Percentiles rank a stretch among this genome's conserved stretches.
phyloP scores from a whole-genome alignment of 2,888 invertebrate genomes.

The Halictus ligatus region DNA sequence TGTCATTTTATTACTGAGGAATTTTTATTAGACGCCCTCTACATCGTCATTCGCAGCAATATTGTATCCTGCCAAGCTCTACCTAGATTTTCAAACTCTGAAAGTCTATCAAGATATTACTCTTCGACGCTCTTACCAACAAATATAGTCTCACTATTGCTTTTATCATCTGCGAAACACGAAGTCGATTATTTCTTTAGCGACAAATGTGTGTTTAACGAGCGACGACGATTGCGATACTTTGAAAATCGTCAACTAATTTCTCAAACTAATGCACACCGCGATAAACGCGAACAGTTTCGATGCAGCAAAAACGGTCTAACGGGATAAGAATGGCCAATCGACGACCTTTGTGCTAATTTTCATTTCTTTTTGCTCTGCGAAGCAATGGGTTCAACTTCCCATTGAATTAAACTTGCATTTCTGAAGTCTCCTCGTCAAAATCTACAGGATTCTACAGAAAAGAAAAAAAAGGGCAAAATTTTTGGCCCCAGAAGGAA shows the following conservation, averaged over 20 bases:
- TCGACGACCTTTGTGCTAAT: background rate
- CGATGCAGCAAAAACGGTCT: background rate
- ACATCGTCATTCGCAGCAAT: conserved; percentile 42
- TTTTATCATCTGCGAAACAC: background rate
- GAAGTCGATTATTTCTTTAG: background rate
- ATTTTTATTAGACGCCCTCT: conserved; percentile 51
- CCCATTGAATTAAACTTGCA: no score
- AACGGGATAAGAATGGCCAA: background rate
- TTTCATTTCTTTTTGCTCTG: background rate
- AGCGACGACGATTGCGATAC: background rate
- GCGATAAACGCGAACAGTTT: background rate
- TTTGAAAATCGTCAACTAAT: conserved; percentile 1
- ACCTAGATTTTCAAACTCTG: background rate
- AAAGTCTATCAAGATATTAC: background rate
- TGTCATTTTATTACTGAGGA: conserved; percentile 57
- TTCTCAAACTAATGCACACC: background rate
- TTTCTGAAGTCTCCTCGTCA: no score
- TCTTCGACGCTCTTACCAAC: background rate
- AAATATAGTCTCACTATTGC: background rate
- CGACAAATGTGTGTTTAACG: background rate
- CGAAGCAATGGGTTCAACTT: background rate
- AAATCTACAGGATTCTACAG: no score
- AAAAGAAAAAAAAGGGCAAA: no score
- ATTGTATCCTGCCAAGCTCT: conserved; percentile 49
- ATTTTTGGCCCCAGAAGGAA: no score